These are phyloP conservation scores for Acleris holmiana DNA, from an alignment of 2,888 invertebrate genomes.

Conservation along the genomic window DNA sequence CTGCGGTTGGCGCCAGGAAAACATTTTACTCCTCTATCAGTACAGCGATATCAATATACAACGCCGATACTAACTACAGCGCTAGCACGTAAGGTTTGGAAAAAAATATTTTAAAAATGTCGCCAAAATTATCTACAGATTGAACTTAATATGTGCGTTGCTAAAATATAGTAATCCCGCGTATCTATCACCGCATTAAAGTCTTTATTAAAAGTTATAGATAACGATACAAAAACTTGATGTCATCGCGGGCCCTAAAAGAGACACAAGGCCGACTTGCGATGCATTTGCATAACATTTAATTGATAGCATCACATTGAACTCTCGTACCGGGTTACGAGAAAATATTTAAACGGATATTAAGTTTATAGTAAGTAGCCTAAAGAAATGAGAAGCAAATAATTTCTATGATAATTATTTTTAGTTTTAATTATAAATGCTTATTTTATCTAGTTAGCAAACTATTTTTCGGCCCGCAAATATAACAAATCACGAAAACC, in stretches of 20 bases:
- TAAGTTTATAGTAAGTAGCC: background rate
- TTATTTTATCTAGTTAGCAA: background rate
- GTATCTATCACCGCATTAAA: no score
- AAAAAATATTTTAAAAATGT: no score
- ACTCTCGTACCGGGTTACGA: background rate
- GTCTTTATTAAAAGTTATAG: background rate
- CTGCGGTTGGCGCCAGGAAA: constrained; percentile 49
- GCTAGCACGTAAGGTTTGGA: background rate
- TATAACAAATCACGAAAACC: constrained; percentile 9
- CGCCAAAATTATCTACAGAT: no score
- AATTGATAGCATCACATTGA: constrained; percentile 12
- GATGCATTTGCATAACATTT: constrained; percentile 10
- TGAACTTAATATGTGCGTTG: no score
- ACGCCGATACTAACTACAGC: constrained; percentile 2
- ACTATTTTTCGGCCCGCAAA: background rate
- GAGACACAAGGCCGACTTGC: background rate
- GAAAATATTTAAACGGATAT: background rate
- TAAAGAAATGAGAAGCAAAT: no score
- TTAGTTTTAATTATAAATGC: no score
- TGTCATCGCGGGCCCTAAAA: constrained; percentile 1
- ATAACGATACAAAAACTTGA: background rate
- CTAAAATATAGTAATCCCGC: no score
- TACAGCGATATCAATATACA: constrained; percentile 12
- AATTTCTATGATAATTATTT: no score
- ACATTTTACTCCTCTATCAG: constrained; percentile 29